These are phyloP conservation scores for Zygaena filipendulae DNA, from an alignment of 2,888 invertebrate genomes.

Conservation along the genomic window DNA sequence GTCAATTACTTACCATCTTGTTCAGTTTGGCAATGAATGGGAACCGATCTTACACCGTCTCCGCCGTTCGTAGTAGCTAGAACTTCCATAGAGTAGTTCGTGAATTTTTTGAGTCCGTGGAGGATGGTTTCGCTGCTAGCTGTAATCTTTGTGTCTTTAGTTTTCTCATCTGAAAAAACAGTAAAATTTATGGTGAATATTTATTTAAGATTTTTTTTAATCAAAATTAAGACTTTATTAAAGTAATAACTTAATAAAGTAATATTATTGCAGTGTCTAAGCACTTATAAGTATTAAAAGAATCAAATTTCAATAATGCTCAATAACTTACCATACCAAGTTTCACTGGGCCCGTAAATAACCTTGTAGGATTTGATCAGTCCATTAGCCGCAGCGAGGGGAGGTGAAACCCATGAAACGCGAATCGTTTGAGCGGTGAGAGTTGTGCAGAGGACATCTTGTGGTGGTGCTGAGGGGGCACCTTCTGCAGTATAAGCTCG, in stretches of 20 bases:
- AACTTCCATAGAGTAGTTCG: constrained; percentile 97
- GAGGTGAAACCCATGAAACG: constrained; percentile 95
- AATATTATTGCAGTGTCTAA: neutral
- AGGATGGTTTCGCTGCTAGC: constrained; percentile 93
- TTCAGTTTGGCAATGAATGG: constrained; percentile 94
- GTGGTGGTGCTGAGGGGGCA: constrained; percentile 90
- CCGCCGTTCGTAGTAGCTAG: constrained; percentile 95
- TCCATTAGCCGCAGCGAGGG: constrained; percentile 91
- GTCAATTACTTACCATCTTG: constrained; percentile 94
- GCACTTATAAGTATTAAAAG: no score
- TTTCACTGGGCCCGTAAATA: constrained; percentile 89
- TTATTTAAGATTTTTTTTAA: no score
- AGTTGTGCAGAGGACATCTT: constrained; percentile 92
- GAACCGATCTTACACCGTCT: constrained; percentile 88
- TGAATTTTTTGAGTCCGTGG: constrained; percentile 94
- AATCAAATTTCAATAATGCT: neutral
- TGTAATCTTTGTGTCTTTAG: constrained; percentile 91
- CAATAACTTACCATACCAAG: constrained; percentile 87
- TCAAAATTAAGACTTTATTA: neutral
- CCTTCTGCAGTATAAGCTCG: constrained; percentile 96
- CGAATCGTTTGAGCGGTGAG: constrained; percentile 94
- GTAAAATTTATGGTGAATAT: no score
- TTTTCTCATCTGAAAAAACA: constrained; percentile 78
- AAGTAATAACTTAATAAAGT: neutral
- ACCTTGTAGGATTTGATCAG: constrained; percentile 97